Evolutionary conservation across 1,140 invertebrate genomes (phyloP), one percentile per base, ranked within the genome.

Genomic region (Bombus difficillimus): DNA sequence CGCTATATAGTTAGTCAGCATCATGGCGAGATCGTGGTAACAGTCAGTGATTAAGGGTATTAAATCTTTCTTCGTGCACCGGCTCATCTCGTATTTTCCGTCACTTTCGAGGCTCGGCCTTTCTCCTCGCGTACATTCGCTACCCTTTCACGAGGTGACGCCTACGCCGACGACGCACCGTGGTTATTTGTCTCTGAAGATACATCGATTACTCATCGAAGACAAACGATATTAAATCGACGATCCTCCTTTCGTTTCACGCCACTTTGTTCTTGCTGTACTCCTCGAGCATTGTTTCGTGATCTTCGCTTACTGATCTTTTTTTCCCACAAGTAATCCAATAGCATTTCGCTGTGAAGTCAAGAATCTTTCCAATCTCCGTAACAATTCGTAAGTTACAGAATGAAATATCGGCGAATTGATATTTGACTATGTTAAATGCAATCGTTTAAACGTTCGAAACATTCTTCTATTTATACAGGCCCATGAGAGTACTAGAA

Each of bases 31-130:
- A 81, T 83, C 78, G 78, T 32, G 64, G 75, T 76, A 88, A 88
- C 82, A 87, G 80, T 88, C 83, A 66, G 79, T 85, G 88, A 90
- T 88, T 74, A 73, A 90, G 82, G 85, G 89, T 85, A 85, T 87
- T 87, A 87, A 87, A 82, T 88, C 78, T 87, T 69, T 75, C 68
- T 59, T n/a, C 22, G 37, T 88, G n/a, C 59, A 43, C 39, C n/a
- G n/a, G 59, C 62, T 47, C 83, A 69, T 47, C 59, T 57, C 41
- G 86, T 83, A 73, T 77, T 77, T 88, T 78, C 74, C 72, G 53
- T 53, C 32, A 66, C 62, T 43, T 39, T 76, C 43, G 73, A n/a
- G 32, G 25, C 41, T 77, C 59, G 32, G 34, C n/a, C 41, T 43
- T 75, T 53, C 47, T 59, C 75, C 64, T 82, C 53, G 53, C 62